Evolutionary conservation across 2,113 vertebrate genomes (phyloP), one percentile per base, ranked within the genome.

Genomic region (Cairina moschata): DNA sequence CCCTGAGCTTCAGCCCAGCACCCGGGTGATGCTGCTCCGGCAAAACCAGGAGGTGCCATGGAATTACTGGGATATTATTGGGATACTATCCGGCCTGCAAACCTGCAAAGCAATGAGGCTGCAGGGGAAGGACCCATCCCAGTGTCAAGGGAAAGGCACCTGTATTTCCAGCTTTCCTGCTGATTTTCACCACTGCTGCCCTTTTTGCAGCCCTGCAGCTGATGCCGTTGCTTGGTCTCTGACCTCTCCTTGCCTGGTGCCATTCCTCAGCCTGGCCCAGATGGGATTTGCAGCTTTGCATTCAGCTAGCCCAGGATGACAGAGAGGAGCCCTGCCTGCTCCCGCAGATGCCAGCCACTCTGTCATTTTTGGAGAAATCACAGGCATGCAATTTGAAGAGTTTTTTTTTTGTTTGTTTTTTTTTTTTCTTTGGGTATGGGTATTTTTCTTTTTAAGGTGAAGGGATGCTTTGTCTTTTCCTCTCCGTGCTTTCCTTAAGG

Each of bases 131-230:
- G 46, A 56, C 3, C 38, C 36, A 6, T 21, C 74, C 34, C 13
- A 17, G 28, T 28, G 29, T 17, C 54, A 17, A 29, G 54, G 20
- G 38, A n/a, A 65, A 0, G 1, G 29, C 0, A 0, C 25, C 21
- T 11, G 40, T 8, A 9, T 52, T 52, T 68, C 86, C 75, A 90
- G 66, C 66, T 66, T 55, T 13, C 38, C 9, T 17, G 36, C 21
- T 34, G 8, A 46, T 80, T 79, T 34, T 46, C 67, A 22, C 21
- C 0, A 0, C 8, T 0, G 2, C 28, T 55, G 50, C 38, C 52
- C 71, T 23, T 63, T 38, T 10, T 14, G 23, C 7, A 55, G 52
- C 25, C 71, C 29, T 0, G 0, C 63, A 0, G 4, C 18, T 62
- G 82, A 50, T 0, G 21, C 52, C 21, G 3, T 8, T 1, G 9